Base-by-base conservation (phyloP, 2,888 invertebrate genomes). In the Mimumesa dahlbomi region DNA sequence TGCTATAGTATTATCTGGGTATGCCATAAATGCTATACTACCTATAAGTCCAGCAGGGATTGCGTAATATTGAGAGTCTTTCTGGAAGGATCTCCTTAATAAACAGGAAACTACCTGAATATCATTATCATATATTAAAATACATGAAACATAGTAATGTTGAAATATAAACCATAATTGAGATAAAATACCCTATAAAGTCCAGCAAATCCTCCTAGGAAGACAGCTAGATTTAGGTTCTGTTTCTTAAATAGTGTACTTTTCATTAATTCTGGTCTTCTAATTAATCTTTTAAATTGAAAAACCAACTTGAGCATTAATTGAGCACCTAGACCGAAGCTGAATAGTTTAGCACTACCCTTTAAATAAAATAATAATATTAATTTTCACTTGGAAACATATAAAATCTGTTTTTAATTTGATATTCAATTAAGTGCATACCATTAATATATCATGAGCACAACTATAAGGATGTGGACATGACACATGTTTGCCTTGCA, bases 1-100 rank as follows among this genome's bases (percentile, higher is more conserved):
- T n/a, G 96, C 94, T 52, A 96, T 92, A 0, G 95, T 94, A 40
- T 93, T 93, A 83, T 94, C 95, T 29, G 95, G 94, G 89, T 94
- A 96, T 79, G 93, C 92, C 21, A 91, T 90, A 90, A 96, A 95
- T 31, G 94, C 91, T 48, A 92, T 87, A 40, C 95, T 95, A 3
- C 95, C 94, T 13, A 95, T 79, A 57, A 94, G 89, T 14, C 94
- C 95, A 4, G 95, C 94, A 34, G 94, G 92, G 77, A 95, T 88
- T 0, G 95, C 94, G 87, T 93, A 92, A 11, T 90, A 81, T 7
- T 92, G 90, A 61, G 92, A 91, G 86, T 95, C 94, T 79, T 90
- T 91, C 22, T 92, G 91, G 9, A 91, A 91, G 0, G 90, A 73
- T 89, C 93, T 92, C 59, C 96, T 91, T 53, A 95, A 86, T 22